Percentiles rank a stretch among this genome's conserved stretches.
Conservation (phyloP, 2,797 vertebrate species). For the Crenuchus spilurus region DNA sequence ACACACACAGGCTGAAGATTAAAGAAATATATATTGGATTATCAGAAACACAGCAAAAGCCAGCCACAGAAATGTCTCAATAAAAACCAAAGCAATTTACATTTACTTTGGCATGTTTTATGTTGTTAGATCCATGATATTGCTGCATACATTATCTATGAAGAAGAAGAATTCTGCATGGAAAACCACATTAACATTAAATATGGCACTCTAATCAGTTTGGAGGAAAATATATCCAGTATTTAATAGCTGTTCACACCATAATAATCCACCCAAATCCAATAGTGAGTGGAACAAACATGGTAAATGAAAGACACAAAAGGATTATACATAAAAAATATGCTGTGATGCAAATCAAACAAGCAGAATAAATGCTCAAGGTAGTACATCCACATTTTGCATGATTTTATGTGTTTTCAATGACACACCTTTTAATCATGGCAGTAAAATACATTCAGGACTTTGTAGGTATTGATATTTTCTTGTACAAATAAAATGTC, state of each 20-base stretch:
- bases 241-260: conserved; percentile 73
- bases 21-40: conserved; percentile 80
- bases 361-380: conserved; percentile 54
- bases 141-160: conserved; percentile 72
- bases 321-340: conserved; percentile 51
- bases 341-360: conserved; percentile 16
- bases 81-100: conserved; percentile 79
- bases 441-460: too few species aligned
- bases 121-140: conserved; percentile 69
- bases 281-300: conserved; percentile 71
- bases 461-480: too few species aligned
- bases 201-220: conserved; percentile 39
- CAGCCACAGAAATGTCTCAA: conserved; percentile 74
- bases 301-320: conserved; percentile 47
- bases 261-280: conserved; percentile 75
- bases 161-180: conserved; percentile 31
- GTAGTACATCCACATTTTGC: conserved; percentile 13
- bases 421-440: background rate
- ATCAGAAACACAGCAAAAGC: conserved; percentile 71
- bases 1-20: conserved; percentile 76
- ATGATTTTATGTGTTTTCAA: background rate
- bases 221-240: conserved; percentile 30
- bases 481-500: too few species aligned
- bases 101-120: conserved; percentile 74
- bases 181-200: conserved; percentile 46